phyloP scores from a whole-genome alignment of 2,113 vertebrate genomes.

The Synodontis membranacea region DNA sequence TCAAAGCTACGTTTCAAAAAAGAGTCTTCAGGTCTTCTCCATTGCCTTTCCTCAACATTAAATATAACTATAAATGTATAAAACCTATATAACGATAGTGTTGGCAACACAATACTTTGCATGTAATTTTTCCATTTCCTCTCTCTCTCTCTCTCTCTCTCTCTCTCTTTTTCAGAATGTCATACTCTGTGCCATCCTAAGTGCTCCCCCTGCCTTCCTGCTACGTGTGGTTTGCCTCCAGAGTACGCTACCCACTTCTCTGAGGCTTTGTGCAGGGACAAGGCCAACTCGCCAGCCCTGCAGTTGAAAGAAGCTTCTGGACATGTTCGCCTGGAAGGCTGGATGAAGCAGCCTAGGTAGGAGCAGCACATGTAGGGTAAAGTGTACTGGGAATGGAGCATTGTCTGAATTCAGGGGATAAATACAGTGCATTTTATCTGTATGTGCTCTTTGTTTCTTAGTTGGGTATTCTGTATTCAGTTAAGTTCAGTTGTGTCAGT shows the following conservation, averaged over 20 bases:
- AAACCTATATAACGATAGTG: not conserved
- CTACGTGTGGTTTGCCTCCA: conserved; percentile 91
- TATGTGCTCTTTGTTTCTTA: not conserved
- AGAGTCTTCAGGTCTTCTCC: not conserved
- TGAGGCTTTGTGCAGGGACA: conserved; percentile 93
- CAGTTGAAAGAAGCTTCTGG: conserved; percentile 89
- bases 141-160: not conserved
- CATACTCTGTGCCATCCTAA: conserved; percentile 96
- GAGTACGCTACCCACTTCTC: conserved; percentile 94
- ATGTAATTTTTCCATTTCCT: not conserved
- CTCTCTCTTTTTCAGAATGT: conserved; percentile 77
- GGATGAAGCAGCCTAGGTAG: conserved; percentile 99
- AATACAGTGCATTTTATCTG: not conserved
- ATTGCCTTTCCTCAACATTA: not conserved
- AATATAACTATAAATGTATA: not conserved
- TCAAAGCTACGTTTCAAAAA: not conserved
- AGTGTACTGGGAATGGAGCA: not conserved
- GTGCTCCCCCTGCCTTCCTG: conserved; percentile 94
- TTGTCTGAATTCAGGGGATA: not conserved
- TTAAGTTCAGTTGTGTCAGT: not conserved
- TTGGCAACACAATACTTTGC: not conserved
- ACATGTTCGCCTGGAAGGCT: conserved; percentile 89
- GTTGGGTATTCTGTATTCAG: not conserved
- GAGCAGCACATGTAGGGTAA: conserved; percentile 63
- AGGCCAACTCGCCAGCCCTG: conserved; percentile 89